A percentile compares a stretch with the other conserved stretches of the same genome.
These are phyloP conservation scores for Rutilus rutilus DNA, from an alignment of 2,113 vertebrate species.

Conservation along the genomic window DNA sequence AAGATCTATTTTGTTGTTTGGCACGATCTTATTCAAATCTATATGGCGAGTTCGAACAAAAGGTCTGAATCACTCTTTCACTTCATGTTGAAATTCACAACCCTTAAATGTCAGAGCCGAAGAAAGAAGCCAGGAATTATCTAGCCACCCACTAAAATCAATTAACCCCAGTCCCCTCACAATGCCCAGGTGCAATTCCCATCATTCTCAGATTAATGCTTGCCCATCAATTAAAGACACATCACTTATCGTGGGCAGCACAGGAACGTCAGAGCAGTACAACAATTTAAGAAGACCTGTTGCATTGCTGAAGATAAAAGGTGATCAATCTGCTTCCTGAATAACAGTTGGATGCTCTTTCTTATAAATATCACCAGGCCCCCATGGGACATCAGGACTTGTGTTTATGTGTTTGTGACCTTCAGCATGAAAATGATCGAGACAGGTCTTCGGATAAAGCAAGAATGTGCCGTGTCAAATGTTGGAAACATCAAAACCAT, in stretches of 20 bases:
- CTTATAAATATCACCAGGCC: conserved; percentile 21
- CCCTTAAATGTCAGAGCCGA: conserved; percentile 44
- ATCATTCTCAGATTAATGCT: conserved; percentile 43
- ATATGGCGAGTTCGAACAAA: neutral
- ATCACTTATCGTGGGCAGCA: neutral
- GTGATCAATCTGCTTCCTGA: neutral
- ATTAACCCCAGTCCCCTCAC: conserved; percentile 52
- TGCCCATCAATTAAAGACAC: conserved; percentile 44
- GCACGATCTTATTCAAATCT: neutral
- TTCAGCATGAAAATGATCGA: conserved; percentile 7
- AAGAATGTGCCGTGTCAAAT: neutral
- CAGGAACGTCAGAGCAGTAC: neutral
- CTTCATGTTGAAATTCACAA: conserved; percentile 34
- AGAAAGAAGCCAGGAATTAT: conserved; percentile 23
- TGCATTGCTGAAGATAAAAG: neutral
- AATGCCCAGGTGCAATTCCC: conserved; percentile 20
- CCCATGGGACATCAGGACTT: neutral
- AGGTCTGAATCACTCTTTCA: conserved; percentile 43
- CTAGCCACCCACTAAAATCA: conserved; percentile 29
- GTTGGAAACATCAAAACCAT: neutral
- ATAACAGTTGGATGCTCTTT: neutral
- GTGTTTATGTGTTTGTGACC: conserved; percentile 27
- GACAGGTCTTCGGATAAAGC: conserved; percentile 20
- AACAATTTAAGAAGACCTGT: neutral
- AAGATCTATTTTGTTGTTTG: neutral